These are phyloP conservation scores for Sinella curviseta DNA, from an alignment of 1,140 invertebrate genomes.

Conservation along the genomic window DNA sequence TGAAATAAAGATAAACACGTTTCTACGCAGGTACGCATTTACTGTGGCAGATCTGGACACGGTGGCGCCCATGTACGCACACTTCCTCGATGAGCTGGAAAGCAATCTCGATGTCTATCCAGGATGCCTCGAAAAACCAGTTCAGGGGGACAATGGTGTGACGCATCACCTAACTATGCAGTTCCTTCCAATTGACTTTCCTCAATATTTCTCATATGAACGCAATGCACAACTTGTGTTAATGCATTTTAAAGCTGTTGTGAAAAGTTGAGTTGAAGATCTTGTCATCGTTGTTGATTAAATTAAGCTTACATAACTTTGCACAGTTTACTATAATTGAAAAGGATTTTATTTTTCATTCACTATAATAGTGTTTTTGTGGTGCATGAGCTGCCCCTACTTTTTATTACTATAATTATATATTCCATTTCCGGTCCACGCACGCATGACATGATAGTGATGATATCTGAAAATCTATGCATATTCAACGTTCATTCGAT, in stretches of 20 bases:
- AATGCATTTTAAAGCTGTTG: background rate
- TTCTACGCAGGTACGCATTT: conserved; percentile 79
- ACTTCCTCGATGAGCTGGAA: conserved; percentile 68
- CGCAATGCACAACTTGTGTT: conserved; percentile 73
- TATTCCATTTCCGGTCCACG: too few relatives aligned
- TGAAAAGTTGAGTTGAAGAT: background rate
- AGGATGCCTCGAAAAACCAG: background rate
- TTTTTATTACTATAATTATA: too few relatives aligned
- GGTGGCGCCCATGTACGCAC: conserved; percentile 79
- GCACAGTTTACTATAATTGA: too few relatives aligned
- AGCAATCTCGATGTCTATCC: conserved; percentile 57
- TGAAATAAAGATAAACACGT: too few relatives aligned
- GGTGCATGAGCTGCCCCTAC: too few relatives aligned
- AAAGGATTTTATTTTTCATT: too few relatives aligned
- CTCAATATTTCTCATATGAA: conserved; percentile 80
- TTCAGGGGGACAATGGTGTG: conserved; percentile 33
- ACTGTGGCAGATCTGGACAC: conserved; percentile 75
- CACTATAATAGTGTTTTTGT: too few relatives aligned
- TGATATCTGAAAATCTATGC: too few relatives aligned
- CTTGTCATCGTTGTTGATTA: background rate
- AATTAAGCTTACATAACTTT: background rate
- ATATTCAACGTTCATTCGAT: too few relatives aligned
- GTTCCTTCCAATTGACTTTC: conserved; percentile 69
- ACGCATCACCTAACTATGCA: conserved; percentile 54
- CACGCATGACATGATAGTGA: too few relatives aligned